Conservation (phyloP, 2,113 vertebrate species). For the Periophthalmus modestus region DNA sequence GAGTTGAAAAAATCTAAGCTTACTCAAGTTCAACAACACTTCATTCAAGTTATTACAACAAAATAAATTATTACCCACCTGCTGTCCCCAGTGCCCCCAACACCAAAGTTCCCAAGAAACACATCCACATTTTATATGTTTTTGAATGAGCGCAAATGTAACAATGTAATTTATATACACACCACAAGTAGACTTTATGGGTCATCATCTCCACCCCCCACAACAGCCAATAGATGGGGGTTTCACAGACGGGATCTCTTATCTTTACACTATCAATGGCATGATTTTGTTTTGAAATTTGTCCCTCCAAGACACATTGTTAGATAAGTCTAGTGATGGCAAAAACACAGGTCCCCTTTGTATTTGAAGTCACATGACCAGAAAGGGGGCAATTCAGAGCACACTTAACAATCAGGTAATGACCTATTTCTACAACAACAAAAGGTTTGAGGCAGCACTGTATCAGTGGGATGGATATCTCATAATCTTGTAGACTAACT, state of each 20-base stretch:
- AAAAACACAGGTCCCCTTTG: slow-evolving; percentile 69
- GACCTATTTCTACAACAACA: slow-evolving; percentile 67
- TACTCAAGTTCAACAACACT: too few relatives aligned
- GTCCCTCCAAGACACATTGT: slow-evolving; percentile 42
- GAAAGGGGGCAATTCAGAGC: slow-evolving; percentile 56
- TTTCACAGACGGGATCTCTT: slow-evolving; percentile 44
- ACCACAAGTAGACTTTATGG: slow-evolving; percentile 43
- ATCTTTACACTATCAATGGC: slow-evolving; percentile 70
- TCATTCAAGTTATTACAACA: neutral
- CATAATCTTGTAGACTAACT: slow-evolving; percentile 15
- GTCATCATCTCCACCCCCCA: slow-evolving; percentile 58
- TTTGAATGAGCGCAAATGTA: slow-evolving; percentile 14
- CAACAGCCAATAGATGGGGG: slow-evolving; percentile 67
- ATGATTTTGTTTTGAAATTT: slow-evolving; percentile 65
- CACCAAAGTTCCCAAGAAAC: slow-evolving; percentile 21
- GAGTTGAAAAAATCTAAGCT: too few relatives aligned
- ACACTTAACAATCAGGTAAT: slow-evolving; percentile 60
- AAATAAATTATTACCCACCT: neutral
- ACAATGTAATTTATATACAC: slow-evolving; percentile 52
- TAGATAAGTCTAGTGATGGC: slow-evolving; percentile 64
- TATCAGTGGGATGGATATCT: slow-evolving; percentile 47
- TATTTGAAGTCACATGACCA: slow-evolving; percentile 67
- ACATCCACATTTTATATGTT: slow-evolving; percentile 39
- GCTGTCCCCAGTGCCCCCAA: slow-evolving; percentile 30
- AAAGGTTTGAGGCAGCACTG: slow-evolving; percentile 71